Conservation (phyloP, 2,888 invertebrate species). For the Xanthorhoe spadicearia region DNA sequence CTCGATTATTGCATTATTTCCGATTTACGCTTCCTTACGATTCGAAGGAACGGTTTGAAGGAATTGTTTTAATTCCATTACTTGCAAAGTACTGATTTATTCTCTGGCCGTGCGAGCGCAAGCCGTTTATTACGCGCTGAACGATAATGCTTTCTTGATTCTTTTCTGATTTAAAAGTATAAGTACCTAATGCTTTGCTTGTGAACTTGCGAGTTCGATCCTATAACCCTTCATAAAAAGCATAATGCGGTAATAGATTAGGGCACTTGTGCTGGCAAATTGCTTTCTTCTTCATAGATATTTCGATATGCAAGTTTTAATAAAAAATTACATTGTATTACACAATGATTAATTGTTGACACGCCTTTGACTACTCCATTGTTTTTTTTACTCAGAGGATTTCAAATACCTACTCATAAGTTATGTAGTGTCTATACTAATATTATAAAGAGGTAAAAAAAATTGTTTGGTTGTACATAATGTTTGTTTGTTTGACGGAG, state of each 20-base stretch:
- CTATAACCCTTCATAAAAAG: background rate
- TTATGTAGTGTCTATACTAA: too few relatives aligned
- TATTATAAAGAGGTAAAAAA: too few relatives aligned
- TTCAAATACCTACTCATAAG: too few relatives aligned
- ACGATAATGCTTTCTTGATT: conserved; percentile 48
- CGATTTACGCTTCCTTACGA: conserved; percentile 24
- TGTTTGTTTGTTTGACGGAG: too few relatives aligned
- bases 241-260: conserved; percentile 3
- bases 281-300: background rate
- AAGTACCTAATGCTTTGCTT: conserved; percentile 30
- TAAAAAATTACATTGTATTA: too few relatives aligned
- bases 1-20: conserved; percentile 36
- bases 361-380: too few relatives aligned
- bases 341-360: too few relatives aligned
- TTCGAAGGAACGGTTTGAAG: conserved; percentile 25
- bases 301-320: too few relatives aligned
- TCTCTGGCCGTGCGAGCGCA: conserved; percentile 39
- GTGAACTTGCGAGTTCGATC: conserved; percentile 23
- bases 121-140: conserved; percentile 45
- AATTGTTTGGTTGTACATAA: too few relatives aligned
- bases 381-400: too few relatives aligned
- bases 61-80: conserved; percentile 48
- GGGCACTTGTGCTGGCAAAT: background rate
- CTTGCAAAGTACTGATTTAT: conserved; percentile 52
- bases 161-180: conserved; percentile 32